Percentiles rank a stretch among this genome's conserved stretches.
These are phyloP conservation scores for Leptinotarsa defecta DNA, from an alignment of 1,140 invertebrate genomes.

Conservation along the genomic window DNA sequence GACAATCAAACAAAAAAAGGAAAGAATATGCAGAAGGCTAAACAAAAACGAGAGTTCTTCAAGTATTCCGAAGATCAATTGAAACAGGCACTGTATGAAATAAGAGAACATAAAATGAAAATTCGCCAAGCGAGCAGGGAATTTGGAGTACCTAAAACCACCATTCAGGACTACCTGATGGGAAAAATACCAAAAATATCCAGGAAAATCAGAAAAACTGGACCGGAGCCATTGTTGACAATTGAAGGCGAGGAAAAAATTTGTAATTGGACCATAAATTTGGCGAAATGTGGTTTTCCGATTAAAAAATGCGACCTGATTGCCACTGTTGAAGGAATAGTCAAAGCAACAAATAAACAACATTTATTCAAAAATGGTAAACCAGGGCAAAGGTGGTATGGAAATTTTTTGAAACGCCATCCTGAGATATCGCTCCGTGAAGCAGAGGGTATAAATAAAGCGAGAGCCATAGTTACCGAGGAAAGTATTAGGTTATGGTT, in stretches of 20 bases:
- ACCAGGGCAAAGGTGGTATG: slow-evolving; percentile 20
- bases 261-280: background rate
- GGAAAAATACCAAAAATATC: background rate
- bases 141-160: background rate
- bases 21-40: background rate
- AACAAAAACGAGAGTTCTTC: background rate
- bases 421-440: slow-evolving; percentile 9
- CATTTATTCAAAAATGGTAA: slow-evolving; percentile 28
- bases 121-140: background rate
- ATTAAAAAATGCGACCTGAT: slow-evolving; percentile 12
- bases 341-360: background rate
- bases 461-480: slow-evolving; percentile 20
- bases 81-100: background rate
- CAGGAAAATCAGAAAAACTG: background rate
- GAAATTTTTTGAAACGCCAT: slow-evolving; percentile 22
- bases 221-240: background rate
- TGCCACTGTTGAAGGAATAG: slow-evolving; percentile 2
- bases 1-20: background rate
- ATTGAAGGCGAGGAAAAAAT: background rate
- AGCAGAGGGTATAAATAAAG: slow-evolving; percentile 28
- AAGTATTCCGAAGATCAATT: background rate
- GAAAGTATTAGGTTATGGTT: background rate
- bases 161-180: background rate
- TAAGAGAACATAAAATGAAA: slow-evolving; percentile 5
- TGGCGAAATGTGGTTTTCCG: slow-evolving; percentile 17